Conservation (phyloP, 1,140 invertebrate species). For the Laupala kohalensis region DNA sequence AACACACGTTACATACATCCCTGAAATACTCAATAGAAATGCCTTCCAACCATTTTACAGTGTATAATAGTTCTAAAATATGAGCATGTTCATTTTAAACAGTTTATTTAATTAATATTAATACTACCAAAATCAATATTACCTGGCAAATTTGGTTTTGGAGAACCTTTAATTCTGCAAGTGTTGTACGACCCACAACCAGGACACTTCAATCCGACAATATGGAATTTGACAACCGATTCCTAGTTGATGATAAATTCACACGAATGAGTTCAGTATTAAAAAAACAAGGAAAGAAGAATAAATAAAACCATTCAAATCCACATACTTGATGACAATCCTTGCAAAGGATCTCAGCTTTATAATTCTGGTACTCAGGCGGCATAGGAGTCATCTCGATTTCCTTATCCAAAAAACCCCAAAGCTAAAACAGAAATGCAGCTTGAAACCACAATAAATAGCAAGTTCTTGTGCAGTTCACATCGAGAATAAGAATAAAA, state of each 20-base stretch:
- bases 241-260: conserved; percentile 39
- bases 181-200: conserved; percentile 80
- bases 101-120: too few relatives aligned
- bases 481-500: too few relatives aligned
- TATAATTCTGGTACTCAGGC: conserved; percentile 59
- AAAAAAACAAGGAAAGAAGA: conserved; percentile 1
- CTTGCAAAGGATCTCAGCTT: conserved; percentile 68
- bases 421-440: conserved; percentile 36
- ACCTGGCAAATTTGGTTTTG: conserved; percentile 2
- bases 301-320: not conserved
- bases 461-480: too few relatives aligned
- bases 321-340: conserved; percentile 68
- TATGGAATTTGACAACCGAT: conserved; percentile 67
- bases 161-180: conserved; percentile 39
- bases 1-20: too few relatives aligned
- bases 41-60: too few relatives aligned
- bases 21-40: too few relatives aligned
- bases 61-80: too few relatives aligned
- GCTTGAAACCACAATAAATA: too few relatives aligned
- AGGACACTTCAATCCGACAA: conserved; percentile 69
- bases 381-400: conserved; percentile 69
- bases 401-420: conserved; percentile 69
- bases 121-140: not conserved
- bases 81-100: too few relatives aligned
- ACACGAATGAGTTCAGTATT: conserved; percentile 14